Conservation (phyloP, 2,797 vertebrate species). For the Alcedo quadribrachys region DNA sequence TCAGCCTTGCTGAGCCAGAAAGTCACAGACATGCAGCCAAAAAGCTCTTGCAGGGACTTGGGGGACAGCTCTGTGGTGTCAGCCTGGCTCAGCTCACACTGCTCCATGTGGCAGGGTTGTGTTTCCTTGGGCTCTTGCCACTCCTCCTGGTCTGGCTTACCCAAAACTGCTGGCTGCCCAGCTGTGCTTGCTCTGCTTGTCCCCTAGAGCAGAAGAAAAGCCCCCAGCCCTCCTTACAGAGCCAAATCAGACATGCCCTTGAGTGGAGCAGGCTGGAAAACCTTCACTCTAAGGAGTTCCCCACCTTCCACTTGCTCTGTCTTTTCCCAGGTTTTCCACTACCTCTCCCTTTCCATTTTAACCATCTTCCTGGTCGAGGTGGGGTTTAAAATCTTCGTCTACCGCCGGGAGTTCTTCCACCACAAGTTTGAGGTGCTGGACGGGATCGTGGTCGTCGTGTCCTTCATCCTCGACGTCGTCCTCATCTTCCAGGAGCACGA, state of each 20-base stretch:
- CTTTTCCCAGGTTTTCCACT: constrained; percentile 89
- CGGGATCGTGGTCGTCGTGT: constrained; percentile 85
- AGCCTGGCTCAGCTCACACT: fast-evolving
- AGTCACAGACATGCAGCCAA: fast-evolving
- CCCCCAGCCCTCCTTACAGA: background rate
- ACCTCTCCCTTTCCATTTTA: constrained; percentile 89
- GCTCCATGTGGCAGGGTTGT: fast-evolving
- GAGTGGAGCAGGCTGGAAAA: background rate
- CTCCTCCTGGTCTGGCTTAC: background rate
- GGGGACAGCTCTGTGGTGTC: background rate
- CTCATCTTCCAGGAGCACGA: constrained; percentile 85
- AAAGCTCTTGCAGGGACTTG: background rate
- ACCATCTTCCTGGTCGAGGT: constrained; percentile 92
- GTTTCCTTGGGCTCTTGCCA: background rate
- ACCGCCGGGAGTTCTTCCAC: constrained; percentile 89
- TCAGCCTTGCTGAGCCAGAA: fast-evolving
- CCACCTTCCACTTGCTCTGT: background rate
- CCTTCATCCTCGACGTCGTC: constrained; percentile 89
- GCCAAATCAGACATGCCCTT: fast-evolving
- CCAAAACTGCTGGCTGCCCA: background rate
- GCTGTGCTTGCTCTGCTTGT: background rate
- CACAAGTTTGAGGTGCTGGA: constrained; percentile 98
- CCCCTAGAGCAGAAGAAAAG: background rate
- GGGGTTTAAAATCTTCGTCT: constrained; percentile 88
- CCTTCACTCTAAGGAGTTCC: background rate